Conservation (phyloP, 2,888 invertebrate species). For the Platynereis dumerilii region DNA sequence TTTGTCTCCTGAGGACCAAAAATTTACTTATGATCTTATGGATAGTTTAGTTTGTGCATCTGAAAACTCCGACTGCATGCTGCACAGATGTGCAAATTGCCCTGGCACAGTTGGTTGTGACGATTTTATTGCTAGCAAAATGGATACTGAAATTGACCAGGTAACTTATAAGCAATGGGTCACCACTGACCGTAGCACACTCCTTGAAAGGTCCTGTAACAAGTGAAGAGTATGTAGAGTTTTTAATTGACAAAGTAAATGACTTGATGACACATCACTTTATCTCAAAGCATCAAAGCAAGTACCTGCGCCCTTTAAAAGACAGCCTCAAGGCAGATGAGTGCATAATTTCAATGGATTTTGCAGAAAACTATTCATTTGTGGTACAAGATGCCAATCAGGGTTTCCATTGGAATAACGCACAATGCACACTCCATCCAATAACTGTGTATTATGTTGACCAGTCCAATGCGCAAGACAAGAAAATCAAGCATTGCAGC, state of each 20-base stretch:
- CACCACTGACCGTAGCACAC: not conserved
- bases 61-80: no score
- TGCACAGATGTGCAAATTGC: no score
- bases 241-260: not conserved
- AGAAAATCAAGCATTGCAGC: not conserved
- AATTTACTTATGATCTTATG: no score
- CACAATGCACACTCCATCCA: slow-evolving; percentile 40
- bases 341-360: slow-evolving; percentile 26
- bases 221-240: no score
- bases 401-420: slow-evolving; percentile 39
- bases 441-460: slow-evolving; percentile 20
- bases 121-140: no score
- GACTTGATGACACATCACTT: no score
- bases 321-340: not conserved
- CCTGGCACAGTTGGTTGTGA: no score
- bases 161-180: slow-evolving; percentile 11
- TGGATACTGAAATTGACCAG: no score
- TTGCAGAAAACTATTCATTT: slow-evolving; percentile 25
- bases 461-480: slow-evolving; percentile 23
- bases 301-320: not conserved
- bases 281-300: no score
- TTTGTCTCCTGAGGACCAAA: no score
- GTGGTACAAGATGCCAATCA: slow-evolving; percentile 37
- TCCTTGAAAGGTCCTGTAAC: not conserved
- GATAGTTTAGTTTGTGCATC: no score